A percentile compares a stretch with the other conserved stretches of the same genome.
Conservation (phyloP, 2,888 invertebrate genomes). For the Pedicia rivosa region DNA sequence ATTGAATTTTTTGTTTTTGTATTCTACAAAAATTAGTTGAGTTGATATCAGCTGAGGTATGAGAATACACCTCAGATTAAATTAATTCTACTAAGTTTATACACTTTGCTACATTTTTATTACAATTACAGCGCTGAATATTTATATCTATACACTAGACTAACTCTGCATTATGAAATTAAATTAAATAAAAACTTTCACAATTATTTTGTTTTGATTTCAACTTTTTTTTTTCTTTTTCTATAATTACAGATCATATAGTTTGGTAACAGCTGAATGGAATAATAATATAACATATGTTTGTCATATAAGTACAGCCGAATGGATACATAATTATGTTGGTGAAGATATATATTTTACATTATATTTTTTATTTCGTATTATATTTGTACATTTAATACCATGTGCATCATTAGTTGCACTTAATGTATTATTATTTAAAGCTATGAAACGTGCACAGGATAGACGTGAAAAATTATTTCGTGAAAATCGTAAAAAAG, state of each 20-base stretch:
- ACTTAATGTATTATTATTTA: constrained; percentile 72
- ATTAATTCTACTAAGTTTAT: too few species aligned
- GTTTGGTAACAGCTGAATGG: constrained; percentile 50
- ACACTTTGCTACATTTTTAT: too few species aligned
- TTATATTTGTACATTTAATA: constrained; percentile 78
- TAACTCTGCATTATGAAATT: too few species aligned
- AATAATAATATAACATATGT: constrained; percentile 47
- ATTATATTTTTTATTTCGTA: constrained; percentile 68
- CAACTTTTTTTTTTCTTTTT: constrained; percentile 2
- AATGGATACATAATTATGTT: constrained; percentile 52
- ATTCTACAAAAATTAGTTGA: too few species aligned
- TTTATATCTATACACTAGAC: too few species aligned
- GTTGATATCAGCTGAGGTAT: too few species aligned
- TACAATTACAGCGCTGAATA: too few species aligned
- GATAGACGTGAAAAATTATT: constrained; percentile 59
- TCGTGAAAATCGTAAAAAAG: constrained; percentile 59
- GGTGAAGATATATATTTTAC: constrained; percentile 65
- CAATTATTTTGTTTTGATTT: too few species aligned
- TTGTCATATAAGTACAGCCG: constrained; percentile 44
- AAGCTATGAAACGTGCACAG: constrained; percentile 73
- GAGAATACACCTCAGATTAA: too few species aligned
- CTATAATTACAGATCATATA: constrained; percentile 23
- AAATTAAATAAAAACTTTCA: too few species aligned
- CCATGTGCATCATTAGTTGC: constrained; percentile 81
- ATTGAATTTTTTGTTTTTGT: too few species aligned